These are phyloP conservation scores for Steromphala cineraria DNA, from an alignment of 2,888 invertebrate species.

Conservation along the genomic window DNA sequence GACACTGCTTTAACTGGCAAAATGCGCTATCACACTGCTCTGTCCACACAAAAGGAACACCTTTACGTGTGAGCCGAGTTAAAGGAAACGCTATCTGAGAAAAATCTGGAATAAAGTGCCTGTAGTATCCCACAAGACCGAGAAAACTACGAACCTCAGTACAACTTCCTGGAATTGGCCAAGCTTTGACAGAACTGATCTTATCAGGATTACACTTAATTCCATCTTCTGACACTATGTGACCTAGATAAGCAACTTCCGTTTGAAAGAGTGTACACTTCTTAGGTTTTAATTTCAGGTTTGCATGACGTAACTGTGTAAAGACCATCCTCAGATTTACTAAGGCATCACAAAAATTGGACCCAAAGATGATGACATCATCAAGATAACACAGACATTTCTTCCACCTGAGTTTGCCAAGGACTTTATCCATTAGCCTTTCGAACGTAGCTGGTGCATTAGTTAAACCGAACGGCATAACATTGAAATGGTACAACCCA, in stretches of 20 bases:
- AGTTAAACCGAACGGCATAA: too few species aligned
- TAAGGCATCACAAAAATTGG: background rate
- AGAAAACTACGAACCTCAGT: too few species aligned
- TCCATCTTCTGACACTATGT: background rate
- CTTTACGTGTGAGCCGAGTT: background rate
- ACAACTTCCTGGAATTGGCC: background rate
- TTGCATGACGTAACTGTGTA: background rate
- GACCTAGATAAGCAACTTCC: background rate
- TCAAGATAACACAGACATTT: background rate
- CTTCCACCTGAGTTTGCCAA: background rate
- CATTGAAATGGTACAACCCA: too few species aligned
- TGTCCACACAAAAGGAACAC: background rate
- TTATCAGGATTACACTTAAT: background rate
- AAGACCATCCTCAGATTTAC: background rate
- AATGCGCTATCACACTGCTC: background rate
- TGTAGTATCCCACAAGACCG: background rate
- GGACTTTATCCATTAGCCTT: too few species aligned
- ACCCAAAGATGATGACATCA: background rate
- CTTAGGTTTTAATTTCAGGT: background rate
- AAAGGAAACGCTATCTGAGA: background rate
- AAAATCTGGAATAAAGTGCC: background rate
- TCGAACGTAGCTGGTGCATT: too few species aligned
- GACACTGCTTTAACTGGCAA: background rate
- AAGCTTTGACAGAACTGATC: background rate
- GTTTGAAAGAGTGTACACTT: background rate